Evolutionary conservation across 2,888 invertebrate genomes (phyloP).

Genomic region (Podotricha telesiphe): DNA sequence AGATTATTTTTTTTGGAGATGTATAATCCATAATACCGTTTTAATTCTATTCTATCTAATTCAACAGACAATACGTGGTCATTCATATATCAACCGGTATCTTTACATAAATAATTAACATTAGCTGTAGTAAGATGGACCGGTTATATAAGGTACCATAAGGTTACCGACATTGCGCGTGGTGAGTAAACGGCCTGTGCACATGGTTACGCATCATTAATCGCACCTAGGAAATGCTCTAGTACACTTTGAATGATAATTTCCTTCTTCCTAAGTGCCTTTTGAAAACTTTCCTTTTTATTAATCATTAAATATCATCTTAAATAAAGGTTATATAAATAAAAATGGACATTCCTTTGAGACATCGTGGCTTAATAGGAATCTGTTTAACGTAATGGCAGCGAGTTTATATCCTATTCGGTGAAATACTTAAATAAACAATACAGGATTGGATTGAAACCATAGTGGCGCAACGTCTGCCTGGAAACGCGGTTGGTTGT

Average conservation of each 20-base stretch:
- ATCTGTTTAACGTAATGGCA: not conserved
- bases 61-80: constrained; percentile 18
- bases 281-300: constrained; percentile 6
- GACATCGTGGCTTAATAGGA: not conserved
- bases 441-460: too few species aligned
- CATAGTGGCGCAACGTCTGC: too few species aligned
- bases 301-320: not conserved
- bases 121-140: constrained; percentile 49
- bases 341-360: not conserved
- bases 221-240: constrained; percentile 36
- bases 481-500: too few species aligned
- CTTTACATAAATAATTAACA: constrained; percentile 38
- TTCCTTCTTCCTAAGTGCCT: constrained; percentile 24
- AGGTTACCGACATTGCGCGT: constrained; percentile 62
- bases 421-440: too few species aligned
- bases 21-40: too few species aligned
- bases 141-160: constrained; percentile 59
- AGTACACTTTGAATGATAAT: constrained; percentile 29
- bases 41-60: constrained; percentile 9
- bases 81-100: constrained; percentile 36
- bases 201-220: constrained; percentile 41
- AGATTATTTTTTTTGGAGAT: too few species aligned
- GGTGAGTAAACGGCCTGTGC: constrained; percentile 43
- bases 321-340: not conserved
- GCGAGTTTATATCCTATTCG: too few species aligned